Evolutionary conservation across 2,888 invertebrate species (phyloP), one percentile per base, ranked within the genome.

Genomic region (Leptothorax acervorum): DNA sequence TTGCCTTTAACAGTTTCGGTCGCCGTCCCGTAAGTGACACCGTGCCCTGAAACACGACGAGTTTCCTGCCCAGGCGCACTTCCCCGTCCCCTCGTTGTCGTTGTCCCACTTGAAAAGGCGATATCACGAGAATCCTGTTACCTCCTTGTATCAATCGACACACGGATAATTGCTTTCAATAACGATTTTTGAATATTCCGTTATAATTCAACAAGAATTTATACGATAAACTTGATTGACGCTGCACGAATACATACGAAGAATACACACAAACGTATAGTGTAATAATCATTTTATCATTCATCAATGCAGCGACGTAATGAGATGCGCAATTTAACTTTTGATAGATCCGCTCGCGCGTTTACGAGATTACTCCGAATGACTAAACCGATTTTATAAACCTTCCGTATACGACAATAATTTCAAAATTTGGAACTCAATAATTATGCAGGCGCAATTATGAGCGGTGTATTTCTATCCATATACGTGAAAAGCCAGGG

Each of bases 1-100:
- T 88, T 83, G 85, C 70, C 55, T 74, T 71, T 65, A 35, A 63
- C 70, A 31, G 66, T 85, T 84, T 82, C 73, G 68, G 81, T 23
- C 31, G 51, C 23, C 48, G 65, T 23, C 23, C 23, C 48, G 66
- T 73, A 68, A 70, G 73, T 78, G 84, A 78, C 66, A 83, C 65
- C 62, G 23, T 23, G 45, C 11, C 35, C n/a, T 23, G 70, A 81
- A 57, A 57, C 79, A 28, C 57, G 68, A 42, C 42, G 62, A 51
- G 28, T 51, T 23, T 23, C 35, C n/a, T 55, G 8, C 6, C 6
- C 68, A 48, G 12, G 1, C 4, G 28, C 12, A 8, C 12, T 9
- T 55, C 28, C 28, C 18, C 15, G 18, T 31, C n/a, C 3, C 51
- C 2, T 35, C 23, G 48, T 11, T 18, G 15, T 18, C n/a, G 53